Conservation (phyloP, 2,113 vertebrate genomes). For the Candoia aspera region DNA sequence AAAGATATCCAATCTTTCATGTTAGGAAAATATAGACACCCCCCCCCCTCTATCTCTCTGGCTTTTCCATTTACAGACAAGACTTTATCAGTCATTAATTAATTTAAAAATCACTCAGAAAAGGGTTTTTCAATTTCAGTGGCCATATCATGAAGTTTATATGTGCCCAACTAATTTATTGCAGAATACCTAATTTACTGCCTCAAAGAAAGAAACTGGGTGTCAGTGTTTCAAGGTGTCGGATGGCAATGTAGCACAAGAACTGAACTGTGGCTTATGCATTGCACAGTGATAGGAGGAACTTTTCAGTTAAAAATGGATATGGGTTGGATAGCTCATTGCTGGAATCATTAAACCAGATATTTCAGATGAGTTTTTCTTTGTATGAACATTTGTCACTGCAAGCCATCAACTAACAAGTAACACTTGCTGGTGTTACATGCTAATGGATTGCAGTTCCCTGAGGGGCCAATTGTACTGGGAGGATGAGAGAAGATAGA, state of each 20-base stretch:
- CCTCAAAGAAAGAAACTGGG: not conserved
- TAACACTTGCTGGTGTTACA: not conserved
- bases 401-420: conserved; percentile 36
- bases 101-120: not conserved
- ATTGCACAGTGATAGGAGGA: conserved; percentile 3
- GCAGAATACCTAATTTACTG: not conserved
- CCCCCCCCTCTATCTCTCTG: not conserved
- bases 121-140: not conserved
- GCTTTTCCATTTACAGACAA: not conserved
- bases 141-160: not conserved
- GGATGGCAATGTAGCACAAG: conserved; percentile 20
- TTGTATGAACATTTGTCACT: conserved; percentile 31
- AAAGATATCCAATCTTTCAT: not conserved
- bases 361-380: not conserved
- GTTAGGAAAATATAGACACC: not conserved
- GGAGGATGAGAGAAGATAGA: conserved; percentile 27
- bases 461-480: not conserved
- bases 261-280: not conserved
- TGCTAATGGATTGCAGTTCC: not conserved
- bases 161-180: not conserved
- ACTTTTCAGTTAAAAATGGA: conserved; percentile 24
- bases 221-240: not conserved
- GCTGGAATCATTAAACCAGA: conserved; percentile 20
- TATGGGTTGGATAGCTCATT: rapidly evolving
- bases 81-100: not conserved